phyloP scores from a whole-genome alignment of 23 tunicate species.

The Phallusia fumigata region DNA sequence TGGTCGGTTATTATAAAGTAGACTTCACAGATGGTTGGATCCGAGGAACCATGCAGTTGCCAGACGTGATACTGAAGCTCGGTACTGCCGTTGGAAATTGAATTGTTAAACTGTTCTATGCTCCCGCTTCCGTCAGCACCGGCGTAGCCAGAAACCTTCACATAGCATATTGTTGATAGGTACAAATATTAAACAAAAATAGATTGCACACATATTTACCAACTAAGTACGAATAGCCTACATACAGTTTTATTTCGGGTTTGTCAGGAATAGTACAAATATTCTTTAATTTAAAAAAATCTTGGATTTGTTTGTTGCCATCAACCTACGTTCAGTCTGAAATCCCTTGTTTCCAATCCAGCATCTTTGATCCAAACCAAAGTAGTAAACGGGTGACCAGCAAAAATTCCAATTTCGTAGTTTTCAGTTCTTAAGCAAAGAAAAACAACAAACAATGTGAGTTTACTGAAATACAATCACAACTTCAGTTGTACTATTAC shows the following conservation, averaged over 20 bases:
- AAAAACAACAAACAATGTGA: neutral
- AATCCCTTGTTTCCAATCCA: neutral
- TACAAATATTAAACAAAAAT: neutral
- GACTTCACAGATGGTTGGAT: neutral
- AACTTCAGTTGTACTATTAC: too few relatives aligned
- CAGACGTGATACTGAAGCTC: neutral
- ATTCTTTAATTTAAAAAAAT: too few relatives aligned
- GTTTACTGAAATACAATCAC: too few relatives aligned
- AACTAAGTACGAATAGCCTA: neutral
- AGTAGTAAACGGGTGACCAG: neutral
- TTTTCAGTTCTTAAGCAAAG: neutral
- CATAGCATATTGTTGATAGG: neutral
- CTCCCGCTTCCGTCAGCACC: neutral
- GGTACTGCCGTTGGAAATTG: neutral
- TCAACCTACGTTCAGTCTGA: neutral
- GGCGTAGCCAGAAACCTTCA: neutral
- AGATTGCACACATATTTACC: neutral
- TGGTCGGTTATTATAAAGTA: neutral
- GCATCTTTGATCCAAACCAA: conserved; percentile 7
- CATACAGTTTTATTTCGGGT: too few relatives aligned
- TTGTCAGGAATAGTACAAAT: neutral
- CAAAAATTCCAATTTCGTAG: neutral
- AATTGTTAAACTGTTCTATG: neutral
- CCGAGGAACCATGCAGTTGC: neutral
- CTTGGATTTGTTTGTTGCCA: neutral